phyloP scores from a whole-genome alignment of 2,888 invertebrate species.

The Andricus quercusramuli region DNA sequence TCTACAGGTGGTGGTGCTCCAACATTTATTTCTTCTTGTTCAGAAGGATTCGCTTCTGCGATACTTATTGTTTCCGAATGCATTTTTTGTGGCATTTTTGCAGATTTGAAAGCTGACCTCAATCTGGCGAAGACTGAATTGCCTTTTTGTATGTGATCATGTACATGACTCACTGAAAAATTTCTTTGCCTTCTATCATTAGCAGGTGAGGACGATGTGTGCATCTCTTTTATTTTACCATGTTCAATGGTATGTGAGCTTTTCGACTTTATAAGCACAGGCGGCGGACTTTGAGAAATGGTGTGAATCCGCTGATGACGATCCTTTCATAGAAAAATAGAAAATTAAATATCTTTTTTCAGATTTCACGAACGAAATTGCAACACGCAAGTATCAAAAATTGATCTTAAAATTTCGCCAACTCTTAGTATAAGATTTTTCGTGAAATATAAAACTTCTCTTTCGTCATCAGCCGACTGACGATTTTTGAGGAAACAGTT shows the following conservation, averaged over 20 bases:
- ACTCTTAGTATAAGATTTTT: too few species aligned
- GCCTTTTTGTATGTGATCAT: constrained; percentile 58
- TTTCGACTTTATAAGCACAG: background rate
- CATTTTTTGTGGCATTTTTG: constrained; percentile 55
- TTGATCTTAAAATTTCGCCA: background rate
- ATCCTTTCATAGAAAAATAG: background rate
- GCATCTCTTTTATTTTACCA: background rate
- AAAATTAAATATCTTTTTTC: background rate
- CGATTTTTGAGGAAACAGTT: too few species aligned
- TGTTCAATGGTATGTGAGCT: too few species aligned
- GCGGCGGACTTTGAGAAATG: background rate
- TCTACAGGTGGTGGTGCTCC: constrained; percentile 73
- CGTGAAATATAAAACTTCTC: too few species aligned
- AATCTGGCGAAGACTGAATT: constrained; percentile 63
- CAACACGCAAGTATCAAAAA: background rate
- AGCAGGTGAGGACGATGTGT: background rate
- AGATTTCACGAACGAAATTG: background rate
- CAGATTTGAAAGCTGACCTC: constrained; percentile 66
- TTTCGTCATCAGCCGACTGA: too few species aligned
- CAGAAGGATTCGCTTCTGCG: constrained; percentile 33
- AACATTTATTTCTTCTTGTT: constrained; percentile 71
- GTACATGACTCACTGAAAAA: constrained; percentile 65
- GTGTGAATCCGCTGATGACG: background rate
- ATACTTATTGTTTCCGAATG: constrained; percentile 53
- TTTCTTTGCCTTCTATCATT: constrained; percentile 58